Conservation (phyloP, 1,140 invertebrate species). For the Anastrepha obliqua region DNA sequence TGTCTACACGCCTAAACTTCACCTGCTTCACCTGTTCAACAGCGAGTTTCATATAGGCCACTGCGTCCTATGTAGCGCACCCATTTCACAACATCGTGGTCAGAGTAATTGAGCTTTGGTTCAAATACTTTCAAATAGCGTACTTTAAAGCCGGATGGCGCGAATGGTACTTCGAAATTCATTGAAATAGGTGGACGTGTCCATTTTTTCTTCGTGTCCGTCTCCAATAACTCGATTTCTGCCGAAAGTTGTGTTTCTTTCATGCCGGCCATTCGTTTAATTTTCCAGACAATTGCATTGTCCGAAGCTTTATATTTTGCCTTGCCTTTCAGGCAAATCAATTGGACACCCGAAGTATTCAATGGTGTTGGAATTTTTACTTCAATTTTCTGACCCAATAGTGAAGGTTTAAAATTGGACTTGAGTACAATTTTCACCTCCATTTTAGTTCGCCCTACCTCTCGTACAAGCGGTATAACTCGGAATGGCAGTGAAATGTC, state of each 20-base stretch:
- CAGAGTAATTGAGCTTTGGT: conserved; percentile 99
- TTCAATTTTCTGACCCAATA: conserved; percentile 99
- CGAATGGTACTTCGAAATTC: conserved; percentile 99
- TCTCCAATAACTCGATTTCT: conserved; percentile 99
- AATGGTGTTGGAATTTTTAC: conserved; percentile 98
- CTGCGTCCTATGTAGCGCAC: conserved; percentile 99
- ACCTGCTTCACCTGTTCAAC: conserved; percentile 78
- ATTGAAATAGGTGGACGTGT: conserved; percentile 99
- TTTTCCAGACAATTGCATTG: conserved; percentile 99
- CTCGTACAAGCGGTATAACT: conserved; percentile 97
- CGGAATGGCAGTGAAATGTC: conserved; percentile 99
- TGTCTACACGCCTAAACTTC: background rate
- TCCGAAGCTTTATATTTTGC: conserved; percentile 99
- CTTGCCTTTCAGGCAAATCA: conserved; percentile 99
- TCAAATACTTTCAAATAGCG: conserved; percentile 99
- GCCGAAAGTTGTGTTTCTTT: conserved; percentile 99
- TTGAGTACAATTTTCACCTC: conserved; percentile 99
- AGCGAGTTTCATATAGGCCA: conserved; percentile 99
- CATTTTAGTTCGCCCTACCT: conserved; percentile 99
- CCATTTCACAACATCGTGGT: conserved; percentile 99
- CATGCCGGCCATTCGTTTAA: conserved; percentile 99
- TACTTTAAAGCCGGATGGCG: conserved; percentile 98
- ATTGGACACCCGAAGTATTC: conserved; percentile 98
- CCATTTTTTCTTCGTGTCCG: conserved; percentile 99
- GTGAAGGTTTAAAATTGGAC: conserved; percentile 99